Conservation (phyloP, 2,113 vertebrate species). For the Etia nguti region DNA sequence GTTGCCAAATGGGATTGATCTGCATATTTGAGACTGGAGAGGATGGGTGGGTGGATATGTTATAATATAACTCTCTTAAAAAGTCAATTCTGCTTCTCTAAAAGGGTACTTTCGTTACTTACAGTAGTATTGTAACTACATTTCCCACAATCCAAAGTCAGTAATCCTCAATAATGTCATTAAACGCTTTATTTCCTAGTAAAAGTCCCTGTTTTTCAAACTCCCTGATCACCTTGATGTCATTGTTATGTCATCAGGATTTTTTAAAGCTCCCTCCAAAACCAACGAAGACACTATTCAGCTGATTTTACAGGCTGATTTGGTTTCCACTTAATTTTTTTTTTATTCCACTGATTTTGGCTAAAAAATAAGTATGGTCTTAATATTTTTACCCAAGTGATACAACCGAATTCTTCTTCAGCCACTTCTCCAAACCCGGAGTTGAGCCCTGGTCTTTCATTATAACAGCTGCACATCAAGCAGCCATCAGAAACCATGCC, state of each 20-base stretch:
- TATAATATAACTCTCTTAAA: not conserved
- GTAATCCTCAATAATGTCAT: not conserved
- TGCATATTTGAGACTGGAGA: not conserved
- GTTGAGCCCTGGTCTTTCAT: slow-evolving; percentile 2
- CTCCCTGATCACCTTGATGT: not conserved
- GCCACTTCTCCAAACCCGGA: not conserved
- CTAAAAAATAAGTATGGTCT: not conserved
- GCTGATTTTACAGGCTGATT: not conserved
- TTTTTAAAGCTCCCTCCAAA: not conserved
- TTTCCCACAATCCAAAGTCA: not conserved
- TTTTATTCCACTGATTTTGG: not conserved
- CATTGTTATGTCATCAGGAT: not conserved
- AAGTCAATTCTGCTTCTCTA: not conserved
- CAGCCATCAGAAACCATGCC: not conserved
- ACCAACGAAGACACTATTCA: not conserved
- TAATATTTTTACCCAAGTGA: not conserved
- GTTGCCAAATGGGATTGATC: not conserved
- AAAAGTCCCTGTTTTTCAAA: not conserved
- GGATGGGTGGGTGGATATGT: not conserved
- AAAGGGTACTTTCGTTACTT: not conserved
- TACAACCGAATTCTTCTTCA: not conserved
- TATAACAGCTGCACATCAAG: not conserved
- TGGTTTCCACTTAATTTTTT: not conserved
- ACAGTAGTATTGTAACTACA: not conserved
- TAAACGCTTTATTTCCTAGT: not conserved